Base-by-base conservation (phyloP, 2,113 vertebrate genomes). In the Herpetotheres cachinnans region DNA sequence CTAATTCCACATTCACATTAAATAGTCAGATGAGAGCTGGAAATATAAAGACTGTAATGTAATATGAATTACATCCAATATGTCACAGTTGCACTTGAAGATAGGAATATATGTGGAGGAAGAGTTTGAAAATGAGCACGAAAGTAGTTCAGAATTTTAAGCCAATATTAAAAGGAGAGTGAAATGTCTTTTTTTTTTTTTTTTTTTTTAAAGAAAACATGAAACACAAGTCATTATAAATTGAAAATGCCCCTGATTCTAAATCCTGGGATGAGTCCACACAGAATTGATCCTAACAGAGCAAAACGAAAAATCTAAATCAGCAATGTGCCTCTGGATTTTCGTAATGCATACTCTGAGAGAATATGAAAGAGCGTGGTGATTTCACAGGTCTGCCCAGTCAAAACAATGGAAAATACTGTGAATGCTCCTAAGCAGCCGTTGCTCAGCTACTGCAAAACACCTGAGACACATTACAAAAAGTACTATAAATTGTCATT, bases 331-430 rank as follows among this genome's bases (percentile, higher is more conserved):
- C 10, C 84, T 20, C 38, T 74, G 15, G 16, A 21, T 89, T 91
- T 93, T 76, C 42, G 38, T 71, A 77, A 81, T 70, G 15, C 29
- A 16, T 67, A 38, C 29, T 59, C n/a, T 62, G 38, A 78, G 47
- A 74, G 72, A 82, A 84, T n/a, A 84, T 59, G 32, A 70, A 91
- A 83, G 38, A 91, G 67, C 15, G 1, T 38, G 62, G 25, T 3
- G 3, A 84, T 83, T 77, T 95, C 67, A 86, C 27, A 66, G 47
- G 32, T 83, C 86, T 58, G 42, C 49, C 78, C 76, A 86, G 71
- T 50, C 67, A 95, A 89, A 95, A 91, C 86, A 96, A 70, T 55
- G 83, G 72, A 89, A 96, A 95, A 95, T 86, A 89, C 49, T 93
- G 34, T 59, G 61, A 86, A 52, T 42, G 25, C 65, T 94, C 47